Evolutionary conservation across 1,140 invertebrate species (phyloP).

Genomic region (Drosophila murphyi): DNA sequence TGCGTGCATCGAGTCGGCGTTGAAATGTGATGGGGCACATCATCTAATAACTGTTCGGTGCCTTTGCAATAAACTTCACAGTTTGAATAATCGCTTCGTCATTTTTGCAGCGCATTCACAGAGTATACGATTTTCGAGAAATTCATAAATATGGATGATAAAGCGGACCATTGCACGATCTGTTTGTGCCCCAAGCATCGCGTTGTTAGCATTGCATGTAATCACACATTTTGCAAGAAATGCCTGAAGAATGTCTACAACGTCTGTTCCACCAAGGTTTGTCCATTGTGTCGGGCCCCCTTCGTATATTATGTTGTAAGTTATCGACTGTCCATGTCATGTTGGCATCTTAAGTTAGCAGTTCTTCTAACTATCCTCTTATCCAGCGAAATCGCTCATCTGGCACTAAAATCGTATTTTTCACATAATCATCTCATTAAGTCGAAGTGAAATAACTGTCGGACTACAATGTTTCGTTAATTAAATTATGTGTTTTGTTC

Average conservation of each 20-base stretch:
- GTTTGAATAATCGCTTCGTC: neutral
- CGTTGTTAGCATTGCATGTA: conserved; percentile 43
- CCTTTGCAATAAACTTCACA: conserved; percentile 33
- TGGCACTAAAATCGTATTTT: conserved; percentile 27
- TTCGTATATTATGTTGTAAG: conserved; percentile 65
- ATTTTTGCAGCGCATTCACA: conserved; percentile 2
- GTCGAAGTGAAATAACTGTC: neutral
- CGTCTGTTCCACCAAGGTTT: conserved; percentile 29
- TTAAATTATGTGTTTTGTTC: conserved; percentile 18
- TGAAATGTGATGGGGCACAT: neutral
- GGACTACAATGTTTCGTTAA: conserved; percentile 6
- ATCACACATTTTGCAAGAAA: conserved; percentile 53
- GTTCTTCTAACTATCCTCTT: neutral
- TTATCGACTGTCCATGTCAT: neutral
- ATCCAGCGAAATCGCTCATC: conserved; percentile 12
- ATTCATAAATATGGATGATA: conserved; percentile 11
- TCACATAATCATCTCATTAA: conserved; percentile 3
- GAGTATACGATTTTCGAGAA: neutral
- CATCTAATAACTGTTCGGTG: neutral
- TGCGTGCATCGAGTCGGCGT: neutral
- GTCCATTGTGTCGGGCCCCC: conserved; percentile 54
- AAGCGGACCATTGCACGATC: conserved; percentile 40
- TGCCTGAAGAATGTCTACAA: conserved; percentile 52
- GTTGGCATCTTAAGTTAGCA: neutral
- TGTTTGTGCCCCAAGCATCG: conserved; percentile 44